Evolutionary conservation across 1,140 invertebrate species (phyloP), one percentile per base, ranked within the genome.

Genomic region (Hetaerina americana): DNA sequence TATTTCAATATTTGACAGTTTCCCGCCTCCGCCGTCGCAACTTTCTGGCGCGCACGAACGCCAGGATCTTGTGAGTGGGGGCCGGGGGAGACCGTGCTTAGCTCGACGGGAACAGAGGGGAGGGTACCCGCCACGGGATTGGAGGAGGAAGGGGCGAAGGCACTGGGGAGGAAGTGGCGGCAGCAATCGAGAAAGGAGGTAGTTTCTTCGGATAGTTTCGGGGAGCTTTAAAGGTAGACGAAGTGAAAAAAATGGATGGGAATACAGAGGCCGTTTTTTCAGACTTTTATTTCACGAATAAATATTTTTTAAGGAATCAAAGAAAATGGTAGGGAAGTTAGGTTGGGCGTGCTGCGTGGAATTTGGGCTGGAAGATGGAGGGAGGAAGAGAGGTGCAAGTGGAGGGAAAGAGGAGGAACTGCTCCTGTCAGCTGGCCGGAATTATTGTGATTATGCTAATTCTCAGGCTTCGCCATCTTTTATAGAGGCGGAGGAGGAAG

Each of bases 361-460:
- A n/a, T n/a, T n/a, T n/a, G n/a, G n/a, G n/a, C 79, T 81, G 82
- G 81, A 82, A 80, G 81, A 78, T 78, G 80, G 78, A 78, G 78
- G 77, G 78, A 80, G 79, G 79, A 81, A 79, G 80, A 79, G 77
- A 80, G 77, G 75, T 80, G 80, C 80, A 81, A 82, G 81, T 82
- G 79, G 82, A 83, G 80, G 81, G 81, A 80, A 80, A 80, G 79
- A 81, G 27, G 26, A 68, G 3, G n/a, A 28, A 28, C 27, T 68
- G 70, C 29, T 49, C 40, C 81, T 82, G 82, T 83, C 81, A 83
- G 81, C 82, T 83, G 82, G 81, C 81, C 80, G 80, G 81, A 82
- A 83, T 83, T 82, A 83, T 83, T 83, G 81, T 83, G 81, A 83
- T 83, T 83, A 82, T 83, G 82, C 82, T 83, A 83, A 83, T 83